These are phyloP conservation scores for Elephantulus edwardii DNA, from an alignment of 2,113 vertebrate genomes.

Conservation along the genomic window DNA sequence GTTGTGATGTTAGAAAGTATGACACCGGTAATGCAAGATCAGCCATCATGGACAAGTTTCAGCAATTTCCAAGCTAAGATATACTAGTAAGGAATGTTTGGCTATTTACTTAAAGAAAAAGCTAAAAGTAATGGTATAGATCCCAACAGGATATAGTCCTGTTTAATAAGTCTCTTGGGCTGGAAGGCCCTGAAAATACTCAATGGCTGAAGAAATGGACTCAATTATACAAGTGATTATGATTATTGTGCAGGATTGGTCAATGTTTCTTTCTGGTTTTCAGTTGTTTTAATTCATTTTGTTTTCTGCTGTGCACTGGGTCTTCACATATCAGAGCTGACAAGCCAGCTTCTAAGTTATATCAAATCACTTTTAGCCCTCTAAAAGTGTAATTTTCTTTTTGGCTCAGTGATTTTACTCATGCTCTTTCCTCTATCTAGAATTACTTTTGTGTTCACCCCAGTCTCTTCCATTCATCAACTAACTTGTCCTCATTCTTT, in stretches of 20 bases:
- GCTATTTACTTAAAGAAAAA: no score
- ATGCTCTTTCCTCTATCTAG: neutral
- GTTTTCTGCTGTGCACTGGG: neutral
- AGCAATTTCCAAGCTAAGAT: neutral
- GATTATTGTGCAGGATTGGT: neutral
- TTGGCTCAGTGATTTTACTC: neutral
- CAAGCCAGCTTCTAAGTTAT: neutral
- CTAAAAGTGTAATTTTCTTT: neutral
- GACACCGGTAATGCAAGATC: neutral
- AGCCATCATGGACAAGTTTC: neutral
- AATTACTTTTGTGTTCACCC: neutral
- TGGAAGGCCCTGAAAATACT: neutral
- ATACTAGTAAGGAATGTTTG: neutral
- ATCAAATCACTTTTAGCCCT: neutral
- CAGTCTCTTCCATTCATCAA: neutral
- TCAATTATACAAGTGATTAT: neutral
- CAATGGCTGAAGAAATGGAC: neutral
- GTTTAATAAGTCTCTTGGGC: neutral
- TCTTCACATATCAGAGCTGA: neutral
- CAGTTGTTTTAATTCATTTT: no score
- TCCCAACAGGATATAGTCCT: neutral
- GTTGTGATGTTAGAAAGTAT: neutral
- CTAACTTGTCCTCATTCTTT: neutral
- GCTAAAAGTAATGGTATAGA: neutral
- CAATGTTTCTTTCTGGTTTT: no score